Conservation (phyloP, 1,140 invertebrate species). For the Brachionus asplanchnoidis region DNA sequence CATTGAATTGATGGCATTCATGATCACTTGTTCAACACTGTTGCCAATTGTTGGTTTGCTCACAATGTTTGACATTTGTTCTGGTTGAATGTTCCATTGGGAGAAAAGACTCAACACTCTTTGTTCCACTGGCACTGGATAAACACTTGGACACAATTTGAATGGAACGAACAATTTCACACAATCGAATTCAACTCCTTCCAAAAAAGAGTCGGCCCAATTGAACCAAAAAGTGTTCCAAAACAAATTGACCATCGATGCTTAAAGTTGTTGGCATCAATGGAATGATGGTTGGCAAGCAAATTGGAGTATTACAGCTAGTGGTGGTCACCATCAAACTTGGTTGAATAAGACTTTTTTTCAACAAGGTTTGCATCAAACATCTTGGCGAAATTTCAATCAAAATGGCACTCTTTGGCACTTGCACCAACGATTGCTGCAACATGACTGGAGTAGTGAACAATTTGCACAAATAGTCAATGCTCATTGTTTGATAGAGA, state of each 20-base stretch:
- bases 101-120: not conserved
- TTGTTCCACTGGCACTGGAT: conserved; percentile 11
- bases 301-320: not conserved
- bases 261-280: conserved; percentile 8
- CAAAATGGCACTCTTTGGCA: conserved; percentile 79
- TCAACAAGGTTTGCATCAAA: conserved; percentile 78
- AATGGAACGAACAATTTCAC: conserved; percentile 16
- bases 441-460: conserved; percentile 76
- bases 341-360: conserved; percentile 60
- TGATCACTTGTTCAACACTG: not conserved
- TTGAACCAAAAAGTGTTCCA: conserved; percentile 27
- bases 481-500: conserved; percentile 73
- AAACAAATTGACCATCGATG: not conserved
- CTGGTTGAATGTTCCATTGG: conserved; percentile 23
- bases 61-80: not conserved
- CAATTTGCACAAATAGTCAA: conserved; percentile 93
- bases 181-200: conserved; percentile 5
- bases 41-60: not conserved
- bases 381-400: conserved; percentile 89
- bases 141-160: not conserved
- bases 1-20: not conserved
- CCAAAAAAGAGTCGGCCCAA: not conserved
- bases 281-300: not conserved
- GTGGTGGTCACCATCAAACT: not conserved
- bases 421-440: conserved; percentile 71